These are phyloP conservation scores for Elgaria multicarinata DNA, from an alignment of 2,113 vertebrate species.

Conservation along the genomic window DNA sequence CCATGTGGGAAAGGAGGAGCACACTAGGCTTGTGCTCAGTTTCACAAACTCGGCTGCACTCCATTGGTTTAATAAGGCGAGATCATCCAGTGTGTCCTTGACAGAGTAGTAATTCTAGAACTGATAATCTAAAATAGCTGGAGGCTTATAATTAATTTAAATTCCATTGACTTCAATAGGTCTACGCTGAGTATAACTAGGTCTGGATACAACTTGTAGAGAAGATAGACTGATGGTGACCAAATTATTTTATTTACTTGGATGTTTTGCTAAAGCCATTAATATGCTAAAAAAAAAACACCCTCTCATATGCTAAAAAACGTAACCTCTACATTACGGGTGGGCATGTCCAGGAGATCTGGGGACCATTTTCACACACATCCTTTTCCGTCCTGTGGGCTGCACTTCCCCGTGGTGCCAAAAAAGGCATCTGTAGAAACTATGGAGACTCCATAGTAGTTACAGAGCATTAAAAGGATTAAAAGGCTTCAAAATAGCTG, in stretches of 20 bases:
- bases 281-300: background rate
- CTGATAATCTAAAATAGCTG: background rate
- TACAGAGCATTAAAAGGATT: too few relatives aligned
- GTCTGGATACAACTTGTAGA: too few relatives aligned
- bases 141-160: background rate
- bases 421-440: too few relatives aligned
- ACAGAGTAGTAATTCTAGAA: background rate
- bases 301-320: background rate
- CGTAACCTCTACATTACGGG: background rate
- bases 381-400: too few relatives aligned
- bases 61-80: background rate
- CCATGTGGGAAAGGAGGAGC: background rate
- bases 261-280: background rate
- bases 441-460: too few relatives aligned
- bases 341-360: too few relatives aligned
- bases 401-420: too few relatives aligned
- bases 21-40: background rate
- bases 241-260: background rate
- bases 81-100: background rate
- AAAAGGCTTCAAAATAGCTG: too few relatives aligned
- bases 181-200: too few relatives aligned
- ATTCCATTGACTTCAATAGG: too few relatives aligned
- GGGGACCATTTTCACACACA: too few relatives aligned
- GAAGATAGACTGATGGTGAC: background rate
- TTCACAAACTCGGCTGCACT: background rate